Evolutionary conservation across 2,113 vertebrate genomes (phyloP).

Genomic region (Tympanuchus pallidicinctus): DNA sequence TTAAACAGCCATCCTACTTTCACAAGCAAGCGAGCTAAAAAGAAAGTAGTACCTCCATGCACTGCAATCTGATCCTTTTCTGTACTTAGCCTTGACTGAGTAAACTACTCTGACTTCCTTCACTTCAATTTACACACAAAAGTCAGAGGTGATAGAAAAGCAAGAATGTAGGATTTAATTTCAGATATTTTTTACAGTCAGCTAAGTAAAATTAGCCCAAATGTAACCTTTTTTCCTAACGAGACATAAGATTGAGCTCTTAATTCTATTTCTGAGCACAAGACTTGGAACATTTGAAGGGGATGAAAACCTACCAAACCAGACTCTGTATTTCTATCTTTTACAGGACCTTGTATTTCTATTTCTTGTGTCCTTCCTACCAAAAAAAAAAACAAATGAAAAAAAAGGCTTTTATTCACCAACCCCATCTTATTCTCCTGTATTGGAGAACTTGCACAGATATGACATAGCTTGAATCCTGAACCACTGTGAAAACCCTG

Average conservation of each 20-base stretch:
- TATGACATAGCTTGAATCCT: accelerated
- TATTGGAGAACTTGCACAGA: not conserved
- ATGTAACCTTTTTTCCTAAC: not conserved
- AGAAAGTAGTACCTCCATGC: not conserved
- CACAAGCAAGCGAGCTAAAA: not conserved
- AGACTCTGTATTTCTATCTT: not conserved
- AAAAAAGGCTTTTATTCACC: not conserved
- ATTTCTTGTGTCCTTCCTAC: not conserved
- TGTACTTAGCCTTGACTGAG: not conserved
- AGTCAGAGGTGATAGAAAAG: not conserved
- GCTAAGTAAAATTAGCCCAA: not conserved
- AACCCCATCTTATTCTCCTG: not conserved
- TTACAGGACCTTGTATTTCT: not conserved
- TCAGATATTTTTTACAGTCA: not conserved
- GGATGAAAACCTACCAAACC: not conserved
- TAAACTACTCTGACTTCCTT: not conserved
- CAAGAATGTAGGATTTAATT: not conserved
- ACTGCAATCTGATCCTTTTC: not conserved
- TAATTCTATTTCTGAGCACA: not conserved
- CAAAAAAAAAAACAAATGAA: not conserved
- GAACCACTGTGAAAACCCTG: not conserved
- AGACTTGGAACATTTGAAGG: not conserved
- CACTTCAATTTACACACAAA: not conserved
- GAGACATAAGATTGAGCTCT: not conserved
- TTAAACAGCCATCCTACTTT: not conserved